phyloP scores from a whole-genome alignment of 2,113 vertebrate species.

The Amphiprion percula region DNA sequence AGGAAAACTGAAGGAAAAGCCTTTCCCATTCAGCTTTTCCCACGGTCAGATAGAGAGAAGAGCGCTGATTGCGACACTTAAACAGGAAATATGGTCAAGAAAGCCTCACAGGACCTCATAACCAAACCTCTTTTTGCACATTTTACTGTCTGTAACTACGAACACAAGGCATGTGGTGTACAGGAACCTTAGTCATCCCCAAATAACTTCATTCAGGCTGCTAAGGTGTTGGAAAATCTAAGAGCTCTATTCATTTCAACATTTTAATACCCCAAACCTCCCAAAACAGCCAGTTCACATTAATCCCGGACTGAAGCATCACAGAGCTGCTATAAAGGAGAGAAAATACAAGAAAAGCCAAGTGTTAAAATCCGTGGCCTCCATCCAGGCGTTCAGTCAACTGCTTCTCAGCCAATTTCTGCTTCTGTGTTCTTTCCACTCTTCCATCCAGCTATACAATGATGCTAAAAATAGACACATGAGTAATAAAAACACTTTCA shows the following conservation, averaged over 20 bases:
- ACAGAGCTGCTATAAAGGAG: slow-evolving; percentile 20
- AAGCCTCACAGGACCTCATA: slow-evolving; percentile 23
- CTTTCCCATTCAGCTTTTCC: slow-evolving; percentile 69
- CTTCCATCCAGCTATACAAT: slow-evolving; percentile 69
- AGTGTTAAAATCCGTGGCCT: slow-evolving; percentile 46
- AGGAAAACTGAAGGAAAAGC: slow-evolving; percentile 75
- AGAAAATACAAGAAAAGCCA: slow-evolving; percentile 39
- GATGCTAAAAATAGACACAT: slow-evolving; percentile 69
- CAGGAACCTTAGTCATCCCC: neutral
- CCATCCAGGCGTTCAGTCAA: slow-evolving; percentile 43
- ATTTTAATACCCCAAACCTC: slow-evolving; percentile 4
- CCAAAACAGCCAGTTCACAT: slow-evolving; percentile 8
- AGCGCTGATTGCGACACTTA: slow-evolving; percentile 41
- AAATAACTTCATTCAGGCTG: slow-evolving; percentile 18
- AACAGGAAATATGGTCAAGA: slow-evolving; percentile 53
- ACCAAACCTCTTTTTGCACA: slow-evolving; percentile 18
- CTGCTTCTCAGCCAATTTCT: slow-evolving; percentile 42
- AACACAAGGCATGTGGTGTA: neutral
- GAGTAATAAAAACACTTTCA: slow-evolving; percentile 73
- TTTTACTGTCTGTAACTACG: neutral
- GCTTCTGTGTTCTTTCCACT: slow-evolving; percentile 67
- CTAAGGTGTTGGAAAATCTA: neutral
- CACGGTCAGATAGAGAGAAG: slow-evolving; percentile 67
- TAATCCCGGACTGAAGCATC: slow-evolving; percentile 27
- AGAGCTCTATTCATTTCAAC: slow-evolving; percentile 3